Evolutionary conservation across 2,888 invertebrate species (phyloP).

Genomic region (Phortica okadai): DNA sequence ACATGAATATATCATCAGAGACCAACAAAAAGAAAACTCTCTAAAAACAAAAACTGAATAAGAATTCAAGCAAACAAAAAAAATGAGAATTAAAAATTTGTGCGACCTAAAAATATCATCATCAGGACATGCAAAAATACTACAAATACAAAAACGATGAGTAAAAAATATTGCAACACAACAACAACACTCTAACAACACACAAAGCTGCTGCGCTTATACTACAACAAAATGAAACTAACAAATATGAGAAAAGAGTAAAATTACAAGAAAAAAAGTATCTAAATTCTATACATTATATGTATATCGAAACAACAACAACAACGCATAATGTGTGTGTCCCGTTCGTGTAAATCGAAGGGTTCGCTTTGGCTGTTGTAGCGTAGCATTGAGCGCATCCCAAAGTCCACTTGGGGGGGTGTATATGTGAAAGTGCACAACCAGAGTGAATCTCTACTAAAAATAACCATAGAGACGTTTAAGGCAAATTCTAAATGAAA

Average conservation of each 20-base stretch:
- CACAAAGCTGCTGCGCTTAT: too few relatives aligned
- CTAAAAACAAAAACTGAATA: neutral
- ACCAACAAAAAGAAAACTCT: slow-evolving; percentile 6
- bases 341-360: slow-evolving; percentile 72
- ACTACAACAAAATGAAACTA: too few relatives aligned
- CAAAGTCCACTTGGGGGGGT: neutral
- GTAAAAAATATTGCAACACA: slow-evolving; percentile 45
- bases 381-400: neutral
- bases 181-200: neutral
- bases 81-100: slow-evolving; percentile 59
- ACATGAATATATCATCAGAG: slow-evolving; percentile 26
- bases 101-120: slow-evolving; percentile 63
- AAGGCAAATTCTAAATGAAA: slow-evolving; percentile 62
- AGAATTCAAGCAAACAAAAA: slow-evolving; percentile 44
- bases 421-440: slow-evolving; percentile 33
- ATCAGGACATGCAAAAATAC: slow-evolving; percentile 60
- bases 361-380: slow-evolving; percentile 35
- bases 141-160: slow-evolving; percentile 54
- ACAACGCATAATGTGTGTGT: slow-evolving; percentile 70
- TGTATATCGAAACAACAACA: slow-evolving; percentile 48
- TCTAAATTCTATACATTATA: slow-evolving; percentile 58
- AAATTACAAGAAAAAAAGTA: slow-evolving; percentile 62
- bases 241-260: slow-evolving; percentile 39
- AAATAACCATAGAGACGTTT: slow-evolving; percentile 73
- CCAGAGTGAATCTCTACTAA: slow-evolving; percentile 58